Evolutionary conservation across 1,140 invertebrate genomes (phyloP), one percentile per base, ranked within the genome.

Genomic region (Dermatophagoides farinae): DNA sequence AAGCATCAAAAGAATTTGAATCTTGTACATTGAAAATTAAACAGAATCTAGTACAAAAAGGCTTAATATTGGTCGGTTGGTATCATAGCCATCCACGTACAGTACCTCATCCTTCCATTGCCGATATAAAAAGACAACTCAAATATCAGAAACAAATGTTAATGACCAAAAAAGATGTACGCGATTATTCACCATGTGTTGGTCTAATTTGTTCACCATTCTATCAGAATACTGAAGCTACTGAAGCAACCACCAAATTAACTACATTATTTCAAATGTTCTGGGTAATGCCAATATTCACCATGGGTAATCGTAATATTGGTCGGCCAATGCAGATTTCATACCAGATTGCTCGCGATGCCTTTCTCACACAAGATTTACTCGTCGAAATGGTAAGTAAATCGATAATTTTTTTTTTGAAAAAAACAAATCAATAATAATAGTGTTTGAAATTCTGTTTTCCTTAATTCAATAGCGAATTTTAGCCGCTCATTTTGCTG

Each of bases 61-160:
- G 81, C 84, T 58, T 75, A 92, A 81, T 80, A 31, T 73, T 93
- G 11, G 82, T 95, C 39, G 90, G 89, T 6, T 93, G 90, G 89
- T 96, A 96, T 76, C 90, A 96, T 70, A 91, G 87, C n/a, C 90
- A 95, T 76, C 88, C 89, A 0, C 79, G 82, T 46, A 83, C 85
- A 62, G 80, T 84, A 64, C 84, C 88, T 11, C 84, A 88, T 63
- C 89, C 89, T 11, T 88, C 87, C 18, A 73, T 93, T 0, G 76
- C 85, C 49, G 91, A 96, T 71, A 85, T 91, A 62, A 86, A 91
- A 68, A 81, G 84, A 63, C 91, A 96, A 71, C 74, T 95, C 59
- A 88, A 92, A 66, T 92, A 93, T 76, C 86, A 97, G 75, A 85
- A 95, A 52, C 84, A 83, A 70, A 87, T 95, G 85, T 14, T 41